phyloP scores from a whole-genome alignment of 2,888 invertebrate genomes.

The Mythimna lalbum region DNA sequence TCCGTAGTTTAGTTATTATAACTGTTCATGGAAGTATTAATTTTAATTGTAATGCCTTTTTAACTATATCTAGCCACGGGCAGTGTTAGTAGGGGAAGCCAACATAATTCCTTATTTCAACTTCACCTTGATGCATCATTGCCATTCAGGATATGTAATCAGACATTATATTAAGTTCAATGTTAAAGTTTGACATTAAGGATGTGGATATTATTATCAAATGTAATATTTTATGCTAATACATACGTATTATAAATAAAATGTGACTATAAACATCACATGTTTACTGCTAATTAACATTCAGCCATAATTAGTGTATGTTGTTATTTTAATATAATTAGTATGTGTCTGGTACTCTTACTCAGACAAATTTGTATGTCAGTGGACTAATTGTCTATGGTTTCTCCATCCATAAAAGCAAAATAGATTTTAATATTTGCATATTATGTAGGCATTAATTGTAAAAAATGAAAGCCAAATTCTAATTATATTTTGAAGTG shows the following conservation, averaged over 20 bases:
- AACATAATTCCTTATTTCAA: neutral
- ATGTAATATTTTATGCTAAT: constrained; percentile 3
- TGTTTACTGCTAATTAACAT: constrained; percentile 24
- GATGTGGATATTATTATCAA: constrained; percentile 18
- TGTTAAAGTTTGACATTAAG: constrained; percentile 30
- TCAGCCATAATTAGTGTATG: constrained; percentile 29
- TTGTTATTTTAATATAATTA: constrained; percentile 34
- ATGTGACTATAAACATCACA: constrained; percentile 26
- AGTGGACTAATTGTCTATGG: neutral
- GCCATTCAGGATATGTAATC: neutral
- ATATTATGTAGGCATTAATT: neutral
- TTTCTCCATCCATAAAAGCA: neutral
- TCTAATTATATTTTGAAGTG: neutral
- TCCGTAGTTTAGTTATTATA: too few relatives aligned
- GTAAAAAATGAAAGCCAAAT: neutral
- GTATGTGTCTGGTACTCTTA: neutral
- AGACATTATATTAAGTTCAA: constrained; percentile 11
- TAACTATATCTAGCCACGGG: neutral
- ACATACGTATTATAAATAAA: constrained; percentile 11
- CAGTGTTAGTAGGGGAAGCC: neutral
- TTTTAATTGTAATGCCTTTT: too few relatives aligned
- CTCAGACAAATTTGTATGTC: neutral
- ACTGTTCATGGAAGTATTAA: too few relatives aligned
- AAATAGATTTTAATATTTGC: neutral
- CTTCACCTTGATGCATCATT: constrained; percentile 21